Base-by-base conservation (phyloP, 2,888 invertebrate species). In the Rugalucina vietnamica region DNA sequence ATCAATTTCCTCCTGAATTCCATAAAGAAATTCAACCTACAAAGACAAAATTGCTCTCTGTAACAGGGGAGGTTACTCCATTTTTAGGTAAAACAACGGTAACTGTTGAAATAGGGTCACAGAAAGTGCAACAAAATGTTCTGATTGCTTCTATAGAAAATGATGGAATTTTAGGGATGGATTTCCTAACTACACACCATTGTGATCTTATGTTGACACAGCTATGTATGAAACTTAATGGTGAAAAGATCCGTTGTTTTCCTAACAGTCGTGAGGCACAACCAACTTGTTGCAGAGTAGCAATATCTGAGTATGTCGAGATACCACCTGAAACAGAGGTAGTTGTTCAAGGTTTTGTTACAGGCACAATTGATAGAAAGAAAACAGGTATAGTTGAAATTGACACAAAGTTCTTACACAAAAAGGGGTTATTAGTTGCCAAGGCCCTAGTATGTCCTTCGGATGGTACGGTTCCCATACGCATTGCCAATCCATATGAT, bases 61-160 rank as follows among this genome's bases (percentile, higher is more conserved):
- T 77, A n/a, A 84, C 84, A 27, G 81, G 84, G 2, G 80, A 84
- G 76, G 39, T 2, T 21, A 65, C 34, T 43, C 75, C 84, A 29
- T 84, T 84, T 71, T 54, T 57, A 21, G 84, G 81, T 18, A 79
- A 83, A 50, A 54, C 76, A 24, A 27, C 21, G 1, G 14, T 76
- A 27, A 12, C 75, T 29, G 49, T 83, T 32, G 49, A 1, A 29
- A 21, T 78, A 54, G 77, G 74, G 29, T 27, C 32, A 18, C 82
- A 78, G 27, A 37, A 1, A 32, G 65, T 79, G 36, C 24, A 27
- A 14, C 80, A 81, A 36, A 69, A 43, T 24, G 57, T 60, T 69
- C n/a, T 60, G 24, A n/a, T 60, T 27, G 60, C 60, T 10, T 8
- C 8, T 29, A 60, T 60, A 12, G 60, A 60, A 29, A n/a, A 27